Percentiles rank a stretch among this genome's conserved stretches.
Evolutionary conservation across 2,888 invertebrate species (phyloP).

Genomic region (Heliothis peltigera): DNA sequence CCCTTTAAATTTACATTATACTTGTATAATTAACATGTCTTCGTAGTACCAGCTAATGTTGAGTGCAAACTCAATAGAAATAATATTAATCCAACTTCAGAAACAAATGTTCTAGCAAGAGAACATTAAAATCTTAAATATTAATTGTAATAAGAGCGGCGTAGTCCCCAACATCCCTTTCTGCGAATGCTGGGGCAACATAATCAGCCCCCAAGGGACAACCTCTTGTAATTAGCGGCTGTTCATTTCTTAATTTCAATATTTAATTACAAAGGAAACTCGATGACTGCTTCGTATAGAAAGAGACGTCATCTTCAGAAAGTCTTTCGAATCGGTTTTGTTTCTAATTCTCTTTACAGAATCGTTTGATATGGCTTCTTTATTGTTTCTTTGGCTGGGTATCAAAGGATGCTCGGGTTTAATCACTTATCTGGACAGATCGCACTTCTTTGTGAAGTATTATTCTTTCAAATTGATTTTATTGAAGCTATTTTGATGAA

Average conservation of each 20-base stretch:
- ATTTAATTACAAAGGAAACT: slow-evolving; percentile 91
- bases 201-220: slow-evolving; percentile 89
- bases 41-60: slow-evolving; percentile 6
- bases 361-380: slow-evolving; percentile 80
- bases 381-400: slow-evolving; percentile 79
- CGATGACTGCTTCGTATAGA: slow-evolving; percentile 85
- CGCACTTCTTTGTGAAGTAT: slow-evolving; percentile 39
- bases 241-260: slow-evolving; percentile 91
- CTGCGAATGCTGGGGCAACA: slow-evolving; percentile 83
- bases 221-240: slow-evolving; percentile 90
- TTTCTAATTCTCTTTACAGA: slow-evolving; percentile 81
- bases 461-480: slow-evolving; percentile 53
- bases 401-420: slow-evolving; percentile 78
- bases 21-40: slow-evolving; percentile 11
- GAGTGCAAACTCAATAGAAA: slow-evolving; percentile 16
- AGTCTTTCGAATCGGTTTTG: slow-evolving; percentile 83
- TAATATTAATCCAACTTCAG: slow-evolving; percentile 47
- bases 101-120: slow-evolving; percentile 61
- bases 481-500: slow-evolving; percentile 19
- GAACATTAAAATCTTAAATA: slow-evolving; percentile 84
- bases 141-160: slow-evolving; percentile 84
- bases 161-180: slow-evolving; percentile 82
- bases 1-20: slow-evolving; percentile 37
- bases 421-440: slow-evolving; percentile 60
- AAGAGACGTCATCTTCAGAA: slow-evolving; percentile 89